A percentile compares a stretch with the other conserved stretches of the same genome.
Conservation (phyloP, 1,140 invertebrate genomes). For the Aphaenogaster ashmeadi region DNA sequence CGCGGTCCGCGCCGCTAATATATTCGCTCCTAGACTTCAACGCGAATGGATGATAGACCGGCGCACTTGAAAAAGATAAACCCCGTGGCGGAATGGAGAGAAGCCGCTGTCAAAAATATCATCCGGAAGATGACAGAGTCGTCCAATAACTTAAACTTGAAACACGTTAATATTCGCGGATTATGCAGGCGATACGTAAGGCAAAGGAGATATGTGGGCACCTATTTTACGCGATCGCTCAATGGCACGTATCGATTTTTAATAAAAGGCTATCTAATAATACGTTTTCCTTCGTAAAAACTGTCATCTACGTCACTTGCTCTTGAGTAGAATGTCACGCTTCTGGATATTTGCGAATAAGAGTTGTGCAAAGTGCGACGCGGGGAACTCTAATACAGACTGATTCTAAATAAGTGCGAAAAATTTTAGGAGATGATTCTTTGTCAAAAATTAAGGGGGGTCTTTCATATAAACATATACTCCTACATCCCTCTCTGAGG, state of each 20-base stretch:
- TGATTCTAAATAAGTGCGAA: too few species aligned
- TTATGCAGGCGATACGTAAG: not conserved
- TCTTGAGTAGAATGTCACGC: constrained; percentile 8
- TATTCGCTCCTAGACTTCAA: constrained; percentile 6
- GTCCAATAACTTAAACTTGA: not conserved
- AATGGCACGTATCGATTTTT: constrained; percentile 42
- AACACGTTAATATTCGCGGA: not conserved
- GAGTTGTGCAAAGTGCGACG: not conserved
- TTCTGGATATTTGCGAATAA: constrained; percentile 30
- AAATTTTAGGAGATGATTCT: too few species aligned
- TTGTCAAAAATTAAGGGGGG: too few species aligned
- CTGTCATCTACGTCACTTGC: constrained; percentile 37
- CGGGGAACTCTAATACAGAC: not conserved
- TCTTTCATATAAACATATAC: too few species aligned
- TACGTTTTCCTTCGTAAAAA: constrained; percentile 51
- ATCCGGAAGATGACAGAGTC: not conserved
- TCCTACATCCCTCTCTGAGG: too few species aligned
- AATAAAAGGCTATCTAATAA: constrained; percentile 55
- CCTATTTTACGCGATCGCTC: constrained; percentile 39
- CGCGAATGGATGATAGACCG: constrained; percentile 15
- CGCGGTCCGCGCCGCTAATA: constrained; percentile 14
- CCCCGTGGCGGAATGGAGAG: not conserved
- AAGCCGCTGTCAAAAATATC: not conserved
- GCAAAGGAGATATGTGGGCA: not conserved
- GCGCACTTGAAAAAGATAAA: constrained; percentile 10